Conservation (phyloP, 2,888 invertebrate genomes). For the Litoditis marina region DNA sequence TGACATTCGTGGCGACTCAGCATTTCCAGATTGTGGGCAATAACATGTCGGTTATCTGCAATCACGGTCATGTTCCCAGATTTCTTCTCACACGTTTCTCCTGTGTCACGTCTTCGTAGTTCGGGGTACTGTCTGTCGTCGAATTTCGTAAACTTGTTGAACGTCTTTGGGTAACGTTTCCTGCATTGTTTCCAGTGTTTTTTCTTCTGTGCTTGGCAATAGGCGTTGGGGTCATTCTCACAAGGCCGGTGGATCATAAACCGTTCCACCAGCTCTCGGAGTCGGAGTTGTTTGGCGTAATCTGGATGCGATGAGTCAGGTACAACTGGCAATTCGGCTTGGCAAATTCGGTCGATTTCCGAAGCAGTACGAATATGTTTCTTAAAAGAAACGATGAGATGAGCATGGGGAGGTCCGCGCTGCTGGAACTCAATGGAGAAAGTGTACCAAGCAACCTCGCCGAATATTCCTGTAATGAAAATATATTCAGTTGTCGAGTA, state of each 20-base stretch:
- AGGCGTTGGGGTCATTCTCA: slow-evolving; percentile 3
- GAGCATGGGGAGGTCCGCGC: slow-evolving; percentile 16
- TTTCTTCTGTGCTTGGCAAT: slow-evolving; percentile 7
- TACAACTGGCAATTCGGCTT: slow-evolving; percentile 3
- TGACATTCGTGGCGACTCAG: slow-evolving; percentile 7
- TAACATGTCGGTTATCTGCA: slow-evolving; percentile 12
- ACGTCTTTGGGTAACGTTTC: slow-evolving; percentile 7
- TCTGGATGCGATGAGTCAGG: too few species aligned
- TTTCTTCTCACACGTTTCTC: accelerated
- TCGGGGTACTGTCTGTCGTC: slow-evolving; percentile 2
- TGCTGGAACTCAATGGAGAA: slow-evolving; percentile 17
- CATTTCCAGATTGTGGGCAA: slow-evolving; percentile 5
- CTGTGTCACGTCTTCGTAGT: neutral
- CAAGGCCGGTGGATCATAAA: slow-evolving; percentile 17
- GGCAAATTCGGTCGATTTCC: slow-evolving; percentile 7
- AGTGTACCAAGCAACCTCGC: slow-evolving; percentile 10
- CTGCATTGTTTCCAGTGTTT: slow-evolving; percentile 4
- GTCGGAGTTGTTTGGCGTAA: neutral
- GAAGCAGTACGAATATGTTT: slow-evolving; percentile 1
- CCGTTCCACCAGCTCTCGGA: slow-evolving; percentile 2
- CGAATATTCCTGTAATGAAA: slow-evolving; percentile 11
- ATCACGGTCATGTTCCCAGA: too few species aligned
- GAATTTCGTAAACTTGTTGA: neutral
- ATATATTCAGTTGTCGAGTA: too few species aligned
- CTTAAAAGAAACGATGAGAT: slow-evolving; percentile 7